These are phyloP conservation scores for Coptodon bakossiorum DNA, from an alignment of 2,113 vertebrate genomes.

Conservation along the genomic window DNA sequence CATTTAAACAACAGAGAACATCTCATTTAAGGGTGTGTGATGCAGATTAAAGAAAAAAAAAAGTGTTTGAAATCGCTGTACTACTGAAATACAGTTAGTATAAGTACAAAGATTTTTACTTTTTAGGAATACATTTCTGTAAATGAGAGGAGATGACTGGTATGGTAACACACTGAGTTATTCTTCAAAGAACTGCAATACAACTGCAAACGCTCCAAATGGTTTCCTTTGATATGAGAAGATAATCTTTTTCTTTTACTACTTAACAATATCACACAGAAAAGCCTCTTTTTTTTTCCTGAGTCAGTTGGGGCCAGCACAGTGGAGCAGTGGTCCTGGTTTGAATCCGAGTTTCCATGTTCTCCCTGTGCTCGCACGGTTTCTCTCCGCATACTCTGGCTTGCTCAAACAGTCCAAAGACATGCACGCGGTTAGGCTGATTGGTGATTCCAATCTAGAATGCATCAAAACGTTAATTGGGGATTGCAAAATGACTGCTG, in stretches of 20 bases:
- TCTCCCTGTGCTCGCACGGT: not conserved
- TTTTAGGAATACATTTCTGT: not conserved
- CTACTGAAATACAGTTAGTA: not conserved
- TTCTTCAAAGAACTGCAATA: not conserved
- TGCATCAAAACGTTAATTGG: not conserved
- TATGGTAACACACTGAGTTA: not conserved
- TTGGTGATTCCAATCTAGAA: not conserved
- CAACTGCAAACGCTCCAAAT: not conserved
- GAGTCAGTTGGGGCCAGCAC: not conserved
- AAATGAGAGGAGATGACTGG: not conserved
- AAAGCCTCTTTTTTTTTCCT: not conserved
- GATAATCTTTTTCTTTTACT: not conserved
- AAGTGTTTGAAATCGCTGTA: not conserved
- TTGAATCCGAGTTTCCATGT: not conserved
- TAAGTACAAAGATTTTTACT: not conserved
- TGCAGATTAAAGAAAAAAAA: not conserved
- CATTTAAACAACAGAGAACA: conserved; percentile 18
- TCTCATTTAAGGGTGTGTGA: not conserved
- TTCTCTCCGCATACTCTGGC: not conserved
- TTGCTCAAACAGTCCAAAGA: not conserved
- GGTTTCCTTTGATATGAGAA: not conserved
- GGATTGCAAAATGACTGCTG: not conserved
- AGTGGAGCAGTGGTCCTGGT: not conserved
- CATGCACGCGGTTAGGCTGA: not conserved
- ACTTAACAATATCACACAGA: not conserved